Base-by-base conservation (phyloP, 2,113 vertebrate genomes). In the Catharus bicknelli region DNA sequence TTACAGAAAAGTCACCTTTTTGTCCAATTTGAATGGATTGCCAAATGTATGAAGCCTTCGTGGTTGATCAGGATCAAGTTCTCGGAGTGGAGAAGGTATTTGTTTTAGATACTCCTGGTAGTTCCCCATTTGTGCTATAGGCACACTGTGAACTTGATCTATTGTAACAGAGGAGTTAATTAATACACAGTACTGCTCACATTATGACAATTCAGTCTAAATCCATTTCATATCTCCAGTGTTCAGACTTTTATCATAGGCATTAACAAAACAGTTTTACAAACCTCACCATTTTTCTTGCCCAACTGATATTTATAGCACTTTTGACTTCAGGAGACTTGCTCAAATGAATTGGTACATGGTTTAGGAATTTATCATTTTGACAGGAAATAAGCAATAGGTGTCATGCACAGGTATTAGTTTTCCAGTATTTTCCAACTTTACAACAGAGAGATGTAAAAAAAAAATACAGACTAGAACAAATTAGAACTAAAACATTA, bases 1-100 rank as follows among this genome's bases (percentile, higher is more conserved):
- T 29, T 29, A 34, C 2, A 62, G 42, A 29, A 89, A 87, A 86
- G 23, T 96, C 91, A 99, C 99, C 98, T 99, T 99, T 97, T 99
- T 99, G 98, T 99, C 99, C 92, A 99, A 94, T 96, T 99, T 99
- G 97, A 99, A 99, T 12, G 99, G 99, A 96, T 99, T 99, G 40
- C 99, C 99, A 91, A 99, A 99, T 0, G 99, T 99, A 97, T 99
- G 99, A 90, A 99, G 97, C 55, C 99, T 98, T 95, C 99, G 98
- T 53, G 99, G 99, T 78, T 99, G 99, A 94, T 99, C 99, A 32
- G 99, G 98, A 96, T 99, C 99, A n/a, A 99, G 98, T 88, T 99
- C 99, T 94, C 99, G 97, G 51, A 99, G 97, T 0, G 99, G 99
- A 91, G 99, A 99, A 85, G 98, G 99, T 86, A 98, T 97, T 84